phyloP scores from a whole-genome alignment of 2,113 vertebrate genomes.

The Stegastes partitus region DNA sequence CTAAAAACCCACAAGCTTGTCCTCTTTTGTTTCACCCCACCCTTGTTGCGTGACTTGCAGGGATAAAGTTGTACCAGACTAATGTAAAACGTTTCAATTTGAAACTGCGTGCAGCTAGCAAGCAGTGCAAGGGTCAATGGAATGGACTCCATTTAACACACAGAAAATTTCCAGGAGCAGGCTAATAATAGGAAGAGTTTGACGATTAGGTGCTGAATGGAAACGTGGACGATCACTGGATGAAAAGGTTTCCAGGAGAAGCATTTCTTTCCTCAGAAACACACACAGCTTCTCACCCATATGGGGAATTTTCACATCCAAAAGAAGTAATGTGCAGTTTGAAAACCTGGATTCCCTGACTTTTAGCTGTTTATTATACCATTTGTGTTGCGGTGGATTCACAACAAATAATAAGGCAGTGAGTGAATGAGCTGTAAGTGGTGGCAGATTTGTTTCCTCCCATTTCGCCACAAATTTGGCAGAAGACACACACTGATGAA shows the following conservation, averaged over 20 bases:
- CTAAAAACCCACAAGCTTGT: slow-evolving; percentile 16
- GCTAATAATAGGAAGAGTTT: slow-evolving; percentile 45
- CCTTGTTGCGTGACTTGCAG: slow-evolving; percentile 13
- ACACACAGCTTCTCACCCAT: slow-evolving; percentile 28
- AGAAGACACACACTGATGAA: slow-evolving; percentile 16
- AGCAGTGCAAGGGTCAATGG: slow-evolving; percentile 25
- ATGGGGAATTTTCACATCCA: slow-evolving; percentile 45
- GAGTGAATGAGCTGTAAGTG: slow-evolving; percentile 27
- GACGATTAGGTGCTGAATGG: slow-evolving; percentile 42
- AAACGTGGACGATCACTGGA: slow-evolving; percentile 41
- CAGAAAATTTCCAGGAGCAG: slow-evolving; percentile 54
- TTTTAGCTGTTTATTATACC: slow-evolving; percentile 39
- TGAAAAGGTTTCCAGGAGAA: slow-evolving; percentile 37
- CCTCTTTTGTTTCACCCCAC: slow-evolving; percentile 23
- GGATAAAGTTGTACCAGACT: background rate
- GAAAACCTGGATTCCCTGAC: slow-evolving; percentile 9
- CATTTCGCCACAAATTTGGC: slow-evolving; percentile 52
- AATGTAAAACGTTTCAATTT: slow-evolving; percentile 3
- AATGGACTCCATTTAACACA: slow-evolving; percentile 25
- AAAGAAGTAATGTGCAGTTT: slow-evolving; percentile 14
- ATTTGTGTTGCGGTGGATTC: slow-evolving; percentile 32
- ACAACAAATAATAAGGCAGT: slow-evolving; percentile 39
- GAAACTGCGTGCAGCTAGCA: background rate
- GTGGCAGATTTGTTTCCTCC: slow-evolving; percentile 41
- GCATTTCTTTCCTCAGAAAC: slow-evolving; percentile 10